Evolutionary conservation across 2,888 invertebrate species (phyloP).

Genomic region (Agriopis leucophaearia): DNA sequence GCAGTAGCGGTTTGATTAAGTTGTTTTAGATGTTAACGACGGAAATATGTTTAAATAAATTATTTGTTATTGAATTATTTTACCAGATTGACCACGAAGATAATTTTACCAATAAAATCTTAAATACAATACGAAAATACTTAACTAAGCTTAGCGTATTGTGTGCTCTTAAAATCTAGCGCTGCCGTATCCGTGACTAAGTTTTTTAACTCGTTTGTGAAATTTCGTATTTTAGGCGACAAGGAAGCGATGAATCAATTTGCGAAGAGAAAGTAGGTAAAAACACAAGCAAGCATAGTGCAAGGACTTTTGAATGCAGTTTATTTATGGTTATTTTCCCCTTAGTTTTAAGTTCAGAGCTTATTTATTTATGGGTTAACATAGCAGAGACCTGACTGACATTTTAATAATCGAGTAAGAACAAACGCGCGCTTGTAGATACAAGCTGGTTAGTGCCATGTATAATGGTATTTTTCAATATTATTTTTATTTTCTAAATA

Average conservation of each 20-base stretch:
- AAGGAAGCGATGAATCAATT: constrained; percentile 17
- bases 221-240: not conserved
- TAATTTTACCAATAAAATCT: too few species aligned
- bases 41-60: not conserved
- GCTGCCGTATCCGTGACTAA: constrained; percentile 10
- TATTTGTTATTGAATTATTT: not conserved
- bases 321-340: not conserved
- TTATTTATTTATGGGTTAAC: too few species aligned
- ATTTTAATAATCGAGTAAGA: too few species aligned
- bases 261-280: constrained; percentile 23
- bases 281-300: not conserved
- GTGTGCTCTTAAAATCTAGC: not conserved
- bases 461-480: too few species aligned
- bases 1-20: not conserved
- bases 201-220: constrained; percentile 15
- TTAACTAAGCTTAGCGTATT: not conserved
- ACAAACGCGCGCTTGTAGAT: too few species aligned
- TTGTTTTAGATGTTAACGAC: not conserved
- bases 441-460: too few species aligned
- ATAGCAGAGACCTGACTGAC: too few species aligned
- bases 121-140: not conserved
- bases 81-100: not conserved
- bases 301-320: not conserved
- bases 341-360: too few species aligned
- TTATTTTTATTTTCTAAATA: too few species aligned